Evolutionary conservation across 1,140 invertebrate species (phyloP).

Genomic region (Whitmania pigra): DNA sequence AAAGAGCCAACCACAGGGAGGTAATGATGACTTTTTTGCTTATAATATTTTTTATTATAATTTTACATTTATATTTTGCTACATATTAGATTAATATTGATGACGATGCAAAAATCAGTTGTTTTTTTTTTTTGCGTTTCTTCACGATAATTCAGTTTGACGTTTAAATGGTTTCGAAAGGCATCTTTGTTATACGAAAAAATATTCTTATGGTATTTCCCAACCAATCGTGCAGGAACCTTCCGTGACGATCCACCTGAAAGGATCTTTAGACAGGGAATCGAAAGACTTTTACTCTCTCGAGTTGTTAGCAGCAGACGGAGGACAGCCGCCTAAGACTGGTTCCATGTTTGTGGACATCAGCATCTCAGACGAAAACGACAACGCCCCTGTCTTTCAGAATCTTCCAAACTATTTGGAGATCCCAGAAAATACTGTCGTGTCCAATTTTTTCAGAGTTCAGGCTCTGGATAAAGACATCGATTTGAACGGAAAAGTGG

Average conservation of each 20-base stretch:
- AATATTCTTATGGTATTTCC: no score
- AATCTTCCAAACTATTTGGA: slow-evolving; percentile 7
- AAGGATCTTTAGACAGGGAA: background rate
- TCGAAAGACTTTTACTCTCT: background rate
- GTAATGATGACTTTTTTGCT: no score
- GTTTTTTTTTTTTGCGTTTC: no score
- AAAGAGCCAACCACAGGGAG: no score
- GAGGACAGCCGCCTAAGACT: slow-evolving; percentile 29
- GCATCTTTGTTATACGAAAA: no score
- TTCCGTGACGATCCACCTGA: background rate
- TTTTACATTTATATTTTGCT: no score
- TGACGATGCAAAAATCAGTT: no score
- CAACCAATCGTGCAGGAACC: background rate
- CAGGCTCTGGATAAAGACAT: slow-evolving; percentile 23
- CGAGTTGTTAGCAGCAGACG: background rate
- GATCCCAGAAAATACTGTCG: slow-evolving; percentile 42
- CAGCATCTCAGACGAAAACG: slow-evolving; percentile 11
- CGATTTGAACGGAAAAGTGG: slow-evolving; percentile 17
- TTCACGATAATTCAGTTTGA: no score
- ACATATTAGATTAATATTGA: no score
- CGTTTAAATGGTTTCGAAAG: no score
- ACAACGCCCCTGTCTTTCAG: slow-evolving; percentile 13
- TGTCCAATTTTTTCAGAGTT: slow-evolving; percentile 40
- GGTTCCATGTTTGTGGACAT: slow-evolving; percentile 40
- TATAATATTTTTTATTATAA: no score